A percentile compares a stretch with the other conserved stretches of the same genome.
phyloP scores from a whole-genome alignment of 1,140 invertebrate species.

The Drosophila ogumai region DNA sequence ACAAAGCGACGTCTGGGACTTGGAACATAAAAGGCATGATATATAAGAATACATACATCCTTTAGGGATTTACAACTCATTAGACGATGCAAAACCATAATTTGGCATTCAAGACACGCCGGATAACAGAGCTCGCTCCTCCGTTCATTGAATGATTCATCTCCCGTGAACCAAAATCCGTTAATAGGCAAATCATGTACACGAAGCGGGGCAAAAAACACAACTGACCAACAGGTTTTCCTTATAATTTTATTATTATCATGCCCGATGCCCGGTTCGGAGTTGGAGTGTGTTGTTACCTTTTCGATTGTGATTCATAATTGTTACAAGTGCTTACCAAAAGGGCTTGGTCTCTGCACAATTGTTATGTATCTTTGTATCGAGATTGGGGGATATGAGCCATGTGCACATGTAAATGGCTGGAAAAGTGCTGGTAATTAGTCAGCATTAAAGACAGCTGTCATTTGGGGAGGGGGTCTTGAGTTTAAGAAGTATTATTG shows the following conservation, averaged over 20 bases:
- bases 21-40: constrained; percentile 35
- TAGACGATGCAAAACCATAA: constrained; percentile 53
- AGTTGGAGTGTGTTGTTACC: constrained; percentile 56
- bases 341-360: constrained; percentile 74
- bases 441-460: constrained; percentile 60
- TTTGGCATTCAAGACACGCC: constrained; percentile 65
- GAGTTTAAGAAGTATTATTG: constrained; percentile 7
- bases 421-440: constrained; percentile 64
- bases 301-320: constrained; percentile 82
- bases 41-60: constrained; percentile 26
- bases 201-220: not conserved
- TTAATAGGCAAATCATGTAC: constrained; percentile 81
- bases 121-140: constrained; percentile 28
- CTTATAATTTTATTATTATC: constrained; percentile 50
- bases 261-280: constrained; percentile 28
- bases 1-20: constrained; percentile 57
- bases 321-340: constrained; percentile 79
- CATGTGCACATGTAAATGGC: constrained; percentile 57
- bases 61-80: constrained; percentile 54
- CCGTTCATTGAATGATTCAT: constrained; percentile 56
- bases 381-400: constrained; percentile 34
- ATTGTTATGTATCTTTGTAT: constrained; percentile 64
- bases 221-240: constrained; percentile 71
- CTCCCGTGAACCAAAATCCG: constrained; percentile 34
- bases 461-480: not conserved